Conservation (phyloP, 2,888 invertebrate species). For the Dicycla oo region DNA sequence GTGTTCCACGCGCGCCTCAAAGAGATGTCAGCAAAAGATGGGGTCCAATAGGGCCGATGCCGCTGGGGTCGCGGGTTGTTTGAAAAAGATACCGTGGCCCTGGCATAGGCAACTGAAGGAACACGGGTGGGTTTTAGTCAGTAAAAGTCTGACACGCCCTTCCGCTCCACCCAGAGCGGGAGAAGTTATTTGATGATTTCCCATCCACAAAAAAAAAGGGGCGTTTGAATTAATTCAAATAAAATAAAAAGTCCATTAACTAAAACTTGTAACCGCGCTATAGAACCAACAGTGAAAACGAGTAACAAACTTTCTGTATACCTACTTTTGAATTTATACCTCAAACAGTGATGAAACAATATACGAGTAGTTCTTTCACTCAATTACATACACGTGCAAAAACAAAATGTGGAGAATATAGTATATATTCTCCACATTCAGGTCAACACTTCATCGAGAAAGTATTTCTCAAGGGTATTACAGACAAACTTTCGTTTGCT, state of each 20-base stretch:
- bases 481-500: conserved; percentile 42
- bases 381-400: conserved; percentile 14
- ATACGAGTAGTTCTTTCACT: conserved; percentile 3
- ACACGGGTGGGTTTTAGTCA: no score
- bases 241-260: background rate
- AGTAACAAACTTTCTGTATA: background rate
- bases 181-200: no score
- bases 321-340: no score
- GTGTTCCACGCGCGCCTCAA: no score
- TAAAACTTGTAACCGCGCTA: background rate
- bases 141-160: no score
- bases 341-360: conserved; percentile 3
- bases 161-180: no score
- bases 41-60: no score
- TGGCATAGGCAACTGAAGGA: no score
- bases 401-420: conserved; percentile 17
- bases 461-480: conserved; percentile 28
- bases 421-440: background rate
- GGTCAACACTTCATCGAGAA: conserved; percentile 40
- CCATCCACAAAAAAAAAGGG: no score
- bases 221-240: background rate
- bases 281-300: background rate
- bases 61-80: no score
- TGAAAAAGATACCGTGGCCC: no score
- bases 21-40: no score